phyloP scores from a whole-genome alignment of 1,140 invertebrate genomes.

The Ptiloglossa arizonensis region DNA sequence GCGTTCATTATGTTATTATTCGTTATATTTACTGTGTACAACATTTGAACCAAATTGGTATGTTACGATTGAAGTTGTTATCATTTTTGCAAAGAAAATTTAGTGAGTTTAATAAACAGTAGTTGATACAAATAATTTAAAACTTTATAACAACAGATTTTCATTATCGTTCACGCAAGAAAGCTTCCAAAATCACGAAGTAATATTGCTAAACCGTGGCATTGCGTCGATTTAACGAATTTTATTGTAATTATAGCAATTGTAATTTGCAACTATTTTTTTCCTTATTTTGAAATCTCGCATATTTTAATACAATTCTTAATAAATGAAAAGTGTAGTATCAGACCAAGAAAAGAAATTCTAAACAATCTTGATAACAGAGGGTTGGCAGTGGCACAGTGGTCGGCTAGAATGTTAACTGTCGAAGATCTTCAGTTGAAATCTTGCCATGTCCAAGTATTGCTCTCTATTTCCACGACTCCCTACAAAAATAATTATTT shows the following conservation, averaged over 20 bases:
- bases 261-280: conserved; percentile 17
- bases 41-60: too few relatives aligned
- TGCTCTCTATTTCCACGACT: too few relatives aligned
- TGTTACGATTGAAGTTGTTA: conserved; percentile 30
- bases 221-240: conserved; percentile 63
- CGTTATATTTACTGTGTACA: too few relatives aligned
- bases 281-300: conserved; percentile 31
- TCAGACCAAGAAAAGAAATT: background rate
- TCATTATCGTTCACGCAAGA: background rate
- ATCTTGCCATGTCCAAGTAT: too few relatives aligned
- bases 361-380: too few relatives aligned
- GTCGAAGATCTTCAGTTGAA: background rate
- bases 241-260: conserved; percentile 43
- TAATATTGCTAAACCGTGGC: conserved; percentile 42
- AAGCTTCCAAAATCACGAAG: conserved; percentile 26
- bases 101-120: background rate
- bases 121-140: background rate
- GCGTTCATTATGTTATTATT: too few relatives aligned
- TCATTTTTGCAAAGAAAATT: background rate
- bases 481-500: background rate
- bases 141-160: conserved; percentile 13
- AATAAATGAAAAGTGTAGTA: background rate
- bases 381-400: too few relatives aligned
- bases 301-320: conserved; percentile 1
- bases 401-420: background rate